phyloP scores from a whole-genome alignment of 1,140 invertebrate species.

The Rhagoletis zephyria region DNA sequence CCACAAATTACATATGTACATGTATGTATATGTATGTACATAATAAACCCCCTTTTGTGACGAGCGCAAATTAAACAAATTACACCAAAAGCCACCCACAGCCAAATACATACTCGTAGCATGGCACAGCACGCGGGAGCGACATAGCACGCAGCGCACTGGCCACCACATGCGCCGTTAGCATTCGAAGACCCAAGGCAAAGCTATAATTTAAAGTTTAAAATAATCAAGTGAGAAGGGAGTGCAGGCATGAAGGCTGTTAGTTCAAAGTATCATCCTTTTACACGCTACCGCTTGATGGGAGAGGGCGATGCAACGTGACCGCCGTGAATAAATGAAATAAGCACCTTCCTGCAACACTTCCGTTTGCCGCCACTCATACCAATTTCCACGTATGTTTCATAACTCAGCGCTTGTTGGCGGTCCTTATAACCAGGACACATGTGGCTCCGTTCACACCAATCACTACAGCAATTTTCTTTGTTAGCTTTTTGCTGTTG shows the following conservation, averaged over 20 bases:
- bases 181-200: background rate
- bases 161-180: too few relatives aligned
- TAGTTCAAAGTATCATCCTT: conserved; percentile 14
- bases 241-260: background rate
- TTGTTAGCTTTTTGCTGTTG: background rate
- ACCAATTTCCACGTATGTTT: background rate
- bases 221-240: background rate
- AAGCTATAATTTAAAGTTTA: conserved; percentile 36
- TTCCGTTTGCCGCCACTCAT: background rate
- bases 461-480: conserved; percentile 27
- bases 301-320: background rate
- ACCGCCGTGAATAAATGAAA: conserved; percentile 5
- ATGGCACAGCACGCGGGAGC: too few relatives aligned
- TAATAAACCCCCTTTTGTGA: background rate
- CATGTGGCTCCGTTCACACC: conserved; percentile 13
- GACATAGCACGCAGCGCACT: too few relatives aligned
- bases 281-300: background rate
- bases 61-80: conserved; percentile 32
- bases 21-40: too few relatives aligned
- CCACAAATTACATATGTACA: background rate
- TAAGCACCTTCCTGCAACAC: conserved; percentile 46
- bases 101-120: background rate
- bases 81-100: background rate
- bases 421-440: background rate
- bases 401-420: conserved; percentile 29